Evolutionary conservation across 35 echinoderm and acorn worm genomes (phyloP), one percentile per base, ranked within the genome.

Genomic region (Heliocidaris tuberculata): DNA sequence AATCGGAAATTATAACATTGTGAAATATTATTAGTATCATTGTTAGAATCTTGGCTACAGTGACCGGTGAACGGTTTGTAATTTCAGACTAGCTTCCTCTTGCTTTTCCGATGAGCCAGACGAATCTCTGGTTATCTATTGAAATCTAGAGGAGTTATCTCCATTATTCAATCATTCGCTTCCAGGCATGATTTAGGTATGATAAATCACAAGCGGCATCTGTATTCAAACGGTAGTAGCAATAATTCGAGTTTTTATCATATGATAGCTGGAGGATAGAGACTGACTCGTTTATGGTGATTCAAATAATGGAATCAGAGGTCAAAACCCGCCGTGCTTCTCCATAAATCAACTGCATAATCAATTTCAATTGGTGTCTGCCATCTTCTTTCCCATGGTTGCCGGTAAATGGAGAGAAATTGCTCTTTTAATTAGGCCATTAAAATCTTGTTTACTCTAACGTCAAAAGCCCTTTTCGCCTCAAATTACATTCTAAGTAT

Each of bases 401-500:
- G 65, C 27, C 27, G 6, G 19, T n/a, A 78, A 78, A 6, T 89
- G 32, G 16, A 89, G 31, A 89, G 87, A 48, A 48, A 89, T 89
- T 32, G 87, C 21, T 1, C 12, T 89, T 48, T 89, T 89, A 89
- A 89, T 89, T 47, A 89, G 31, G 87, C 87, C 87, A 89, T 89
- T 89, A 89, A 89, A 89, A 48, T 30, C 87, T 1, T 89, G 47
- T 47, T 47, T 27, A 89, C 87, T 15, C 31, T 4, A 19, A 89
- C 87, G 12, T 89, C 87, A 89, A 27, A 35, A 89, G 11, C 87
- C 32, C 87, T 89, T 88, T 89, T 27, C 87, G 31, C 31, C 4
- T n/a, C 87, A 89, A 89, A 89, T 89, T 89, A 48, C 32, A 89
- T 89, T 48, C 87, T 89, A 89, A 89, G 47, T 89, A 89, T 89